Evolutionary conservation across 2,888 invertebrate species (phyloP).

Genomic region (Drosophila neutralis): DNA sequence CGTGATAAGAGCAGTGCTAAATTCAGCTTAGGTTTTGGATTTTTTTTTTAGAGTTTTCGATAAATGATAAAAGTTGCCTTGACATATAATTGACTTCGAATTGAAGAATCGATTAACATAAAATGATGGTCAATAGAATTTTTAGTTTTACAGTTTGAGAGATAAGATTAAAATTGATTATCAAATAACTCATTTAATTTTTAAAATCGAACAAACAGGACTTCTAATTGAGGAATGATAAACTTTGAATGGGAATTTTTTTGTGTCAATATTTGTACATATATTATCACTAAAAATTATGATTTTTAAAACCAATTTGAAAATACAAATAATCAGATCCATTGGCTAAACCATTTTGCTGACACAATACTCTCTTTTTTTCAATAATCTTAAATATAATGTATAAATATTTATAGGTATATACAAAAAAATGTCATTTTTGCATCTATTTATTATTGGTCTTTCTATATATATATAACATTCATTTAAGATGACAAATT

Average conservation of each 20-base stretch:
- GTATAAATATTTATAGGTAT: neutral
- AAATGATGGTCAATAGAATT: neutral
- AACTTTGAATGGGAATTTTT: neutral
- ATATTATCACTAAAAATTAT: neutral
- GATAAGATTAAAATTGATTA: neutral
- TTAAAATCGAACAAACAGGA: neutral
- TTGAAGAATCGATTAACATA: neutral
- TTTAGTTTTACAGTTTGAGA: neutral
- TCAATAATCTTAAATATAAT: neutral
- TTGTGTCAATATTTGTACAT: neutral
- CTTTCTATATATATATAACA: neutral
- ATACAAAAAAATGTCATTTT: too few species aligned
- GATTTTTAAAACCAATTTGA: neutral
- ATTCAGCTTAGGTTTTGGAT: slow-evolving; percentile 6
- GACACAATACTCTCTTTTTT: neutral
- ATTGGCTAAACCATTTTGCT: neutral
- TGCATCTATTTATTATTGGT: too few species aligned
- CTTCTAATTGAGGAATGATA: neutral
- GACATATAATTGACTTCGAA: neutral
- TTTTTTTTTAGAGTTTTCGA: neutral
- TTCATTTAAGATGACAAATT: neutral
- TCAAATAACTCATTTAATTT: neutral
- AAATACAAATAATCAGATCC: neutral
- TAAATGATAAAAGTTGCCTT: neutral
- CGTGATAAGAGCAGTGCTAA: slow-evolving; percentile 29